Base-by-base conservation (phyloP, 1,140 invertebrate species). In the Archivesica marissinica region DNA sequence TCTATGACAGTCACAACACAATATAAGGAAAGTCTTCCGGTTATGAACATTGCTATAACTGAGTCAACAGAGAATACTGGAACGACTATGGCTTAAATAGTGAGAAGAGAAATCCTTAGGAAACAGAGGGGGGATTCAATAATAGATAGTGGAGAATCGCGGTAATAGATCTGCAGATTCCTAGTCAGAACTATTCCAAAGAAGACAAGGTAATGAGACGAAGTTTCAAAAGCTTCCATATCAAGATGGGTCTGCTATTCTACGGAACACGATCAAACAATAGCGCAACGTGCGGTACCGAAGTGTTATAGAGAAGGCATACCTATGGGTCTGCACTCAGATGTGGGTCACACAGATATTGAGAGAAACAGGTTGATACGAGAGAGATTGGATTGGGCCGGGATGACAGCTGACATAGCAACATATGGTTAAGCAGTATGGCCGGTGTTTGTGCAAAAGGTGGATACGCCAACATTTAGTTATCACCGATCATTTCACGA, bases 401-500 rank as follows among this genome's bases (percentile, higher is more conserved):
- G 79, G 4, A 52, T 81, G 66, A 28, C 33, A 0, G 20, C 38
- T 35, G 61, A 74, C 30, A n/a, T 72, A 23, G 72, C 72, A 47
- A 64, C n/a, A 11, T 77, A n/a, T 25, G 70, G 66, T 83, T 6
- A 38, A 64, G 7, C 11, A 13, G 7, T 86, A 68, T 59, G 44
- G 68, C 13, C 41, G 77, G 52, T 86, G 68, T 38, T 20, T 86
- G 15, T 11, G 52, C 84, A 1, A 86, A 78, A 64, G 84, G 75
- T 23, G 38, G 50, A 3, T 83, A 66, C n/a, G 4, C 4, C 7
- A 38, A 77, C 59, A 86, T 86, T 30, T 79, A 66, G 81, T 87
- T 11, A 52, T 87, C 15, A 85, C 82, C 15, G 86, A 85, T 44
- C 70, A 85, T 33, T 85, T 83, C 59, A 86, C 79, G 0, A 83